Evolutionary conservation across 2,888 invertebrate species (phyloP), one percentile per base, ranked within the genome.

Genomic region (Tenthredo amoena): DNA sequence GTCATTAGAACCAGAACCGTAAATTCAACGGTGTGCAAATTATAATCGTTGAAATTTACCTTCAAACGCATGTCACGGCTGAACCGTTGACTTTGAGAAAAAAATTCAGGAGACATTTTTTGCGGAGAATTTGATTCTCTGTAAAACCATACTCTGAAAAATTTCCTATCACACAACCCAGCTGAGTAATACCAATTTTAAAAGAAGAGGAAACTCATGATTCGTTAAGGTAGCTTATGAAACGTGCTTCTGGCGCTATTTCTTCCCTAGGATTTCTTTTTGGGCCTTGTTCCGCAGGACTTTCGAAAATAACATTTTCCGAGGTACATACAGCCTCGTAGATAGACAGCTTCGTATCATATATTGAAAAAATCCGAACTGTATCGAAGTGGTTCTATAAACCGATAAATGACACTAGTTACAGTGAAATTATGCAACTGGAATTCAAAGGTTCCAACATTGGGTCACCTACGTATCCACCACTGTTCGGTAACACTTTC

Each of bases 401-500:
- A 55, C n/a, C 55, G n/a, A 55, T 10, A n/a, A 43, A 15, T n/a
- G 7, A 15, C 10, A 31, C 72, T 74, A 43, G 72, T 74, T 43
- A 74, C 43, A 26, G n/a, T 21, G 43, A 7, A 74, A 37, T 62
- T 40, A 26, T 58, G 62, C 58, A 81, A 79, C 34, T 7, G n/a
- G 9, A 34, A 37, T 12, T 55, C 34, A 79, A 76, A 79, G 58
- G 58, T 79, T 79, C 31, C 9, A 55, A 18, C 50, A 62, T 79
- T 37, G 58, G 79, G 55, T 79, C 81, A 81, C 37, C 40, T 21
- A 62, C 58, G 34, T 58, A 21, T 26, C 15, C 55, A 15, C 37
- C 26, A 26, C 68, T 31, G 68, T 72, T 12, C 26, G 9, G 62
- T 81, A 62, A 50, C 81, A 62, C 81, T 81, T 40, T 62, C 58